A percentile compares a stretch with the other conserved stretches of the same genome.
Evolutionary conservation across 2,888 invertebrate genomes (phyloP).

Genomic region (Priocnemis perturbator): DNA sequence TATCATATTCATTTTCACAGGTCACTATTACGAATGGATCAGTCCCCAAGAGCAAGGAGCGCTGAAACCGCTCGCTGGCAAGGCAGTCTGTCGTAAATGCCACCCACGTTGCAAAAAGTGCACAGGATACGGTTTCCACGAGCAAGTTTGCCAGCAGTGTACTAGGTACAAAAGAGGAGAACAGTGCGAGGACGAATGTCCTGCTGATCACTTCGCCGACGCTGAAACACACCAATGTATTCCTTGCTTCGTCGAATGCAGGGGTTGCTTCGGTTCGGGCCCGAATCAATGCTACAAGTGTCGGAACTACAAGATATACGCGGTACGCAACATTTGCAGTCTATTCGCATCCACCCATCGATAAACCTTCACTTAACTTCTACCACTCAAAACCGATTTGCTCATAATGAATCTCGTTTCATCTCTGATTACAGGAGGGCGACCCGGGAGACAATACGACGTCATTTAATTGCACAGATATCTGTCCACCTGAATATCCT

Average conservation of each 20-base stretch:
- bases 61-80: conserved; percentile 87
- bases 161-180: conserved; percentile 90
- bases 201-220: conserved; percentile 89
- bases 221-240: conserved; percentile 83
- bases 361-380: too few relatives aligned
- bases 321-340: conserved; percentile 59
- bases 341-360: not conserved
- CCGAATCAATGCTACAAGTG: conserved; percentile 87
- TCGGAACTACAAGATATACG: conserved; percentile 85
- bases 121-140: conserved; percentile 91
- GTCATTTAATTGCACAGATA: conserved; percentile 89
- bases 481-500: conserved; percentile 87
- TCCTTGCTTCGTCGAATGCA: conserved; percentile 88
- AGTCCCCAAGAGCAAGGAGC: conserved; percentile 84
- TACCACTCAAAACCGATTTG: not conserved
- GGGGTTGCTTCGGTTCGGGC: conserved; percentile 88
- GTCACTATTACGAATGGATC: conserved; percentile 91
- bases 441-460: conserved; percentile 80
- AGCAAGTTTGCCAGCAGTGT: conserved; percentile 91
- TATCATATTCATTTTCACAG: conserved; percentile 69
- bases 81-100: conserved; percentile 92
- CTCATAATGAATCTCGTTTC: not conserved
- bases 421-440: conserved; percentile 71
- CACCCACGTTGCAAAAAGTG: conserved; percentile 93
- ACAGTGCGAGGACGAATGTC: conserved; percentile 94